phyloP scores from a whole-genome alignment of 2,888 invertebrate genomes.

The Sinelater perroti region DNA sequence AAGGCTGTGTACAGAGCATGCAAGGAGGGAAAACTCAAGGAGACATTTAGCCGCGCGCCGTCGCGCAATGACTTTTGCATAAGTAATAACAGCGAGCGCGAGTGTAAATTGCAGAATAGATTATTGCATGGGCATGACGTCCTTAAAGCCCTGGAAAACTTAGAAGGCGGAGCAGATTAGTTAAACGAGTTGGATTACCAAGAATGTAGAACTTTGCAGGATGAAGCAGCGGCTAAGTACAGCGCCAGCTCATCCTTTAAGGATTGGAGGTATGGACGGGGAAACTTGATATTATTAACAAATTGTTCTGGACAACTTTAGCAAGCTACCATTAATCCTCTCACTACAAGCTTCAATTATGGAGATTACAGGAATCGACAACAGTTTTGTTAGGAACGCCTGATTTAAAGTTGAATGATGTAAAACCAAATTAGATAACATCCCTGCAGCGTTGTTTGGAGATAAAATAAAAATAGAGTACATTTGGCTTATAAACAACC shows the following conservation, averaged over 20 bases:
- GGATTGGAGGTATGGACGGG: slow-evolving; percentile 2
- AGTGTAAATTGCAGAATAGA: slow-evolving; percentile 15
- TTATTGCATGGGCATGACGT: slow-evolving; percentile 14
- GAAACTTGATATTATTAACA: slow-evolving; percentile 3
- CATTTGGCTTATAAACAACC: no score
- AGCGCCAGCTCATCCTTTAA: not conserved
- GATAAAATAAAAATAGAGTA: no score
- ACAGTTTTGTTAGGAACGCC: no score
- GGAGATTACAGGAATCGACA: no score
- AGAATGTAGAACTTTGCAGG: slow-evolving; percentile 19
- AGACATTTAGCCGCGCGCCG: slow-evolving; percentile 7
- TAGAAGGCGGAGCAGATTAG: slow-evolving; percentile 18
- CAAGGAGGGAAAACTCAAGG: slow-evolving; percentile 3
- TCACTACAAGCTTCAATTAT: no score
- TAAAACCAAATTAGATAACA: no score
- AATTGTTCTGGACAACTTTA: no score
- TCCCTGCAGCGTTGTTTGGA: no score
- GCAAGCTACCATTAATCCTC: no score
- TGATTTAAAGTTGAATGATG: no score
- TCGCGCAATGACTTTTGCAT: slow-evolving; percentile 6
- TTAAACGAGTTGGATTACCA: slow-evolving; percentile 19
- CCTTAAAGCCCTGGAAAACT: slow-evolving; percentile 14
- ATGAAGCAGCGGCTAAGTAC: slow-evolving; percentile 9
- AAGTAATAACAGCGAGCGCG: slow-evolving; percentile 11
- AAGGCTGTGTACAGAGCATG: slow-evolving; percentile 4